These are phyloP conservation scores for Pandemis cinnamomeana DNA, from an alignment of 2,888 invertebrate species.

Conservation along the genomic window DNA sequence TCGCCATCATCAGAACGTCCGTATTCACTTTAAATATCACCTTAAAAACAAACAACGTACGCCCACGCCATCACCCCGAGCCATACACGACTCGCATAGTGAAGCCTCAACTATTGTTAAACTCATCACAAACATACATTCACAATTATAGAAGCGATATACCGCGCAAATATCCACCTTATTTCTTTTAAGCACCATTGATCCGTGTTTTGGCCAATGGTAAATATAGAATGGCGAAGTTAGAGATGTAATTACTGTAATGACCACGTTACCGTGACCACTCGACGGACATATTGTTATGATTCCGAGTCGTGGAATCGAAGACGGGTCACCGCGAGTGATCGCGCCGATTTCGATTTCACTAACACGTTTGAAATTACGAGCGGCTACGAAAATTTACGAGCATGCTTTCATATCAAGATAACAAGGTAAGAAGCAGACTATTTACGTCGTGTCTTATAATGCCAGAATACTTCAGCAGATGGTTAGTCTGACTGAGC, in stretches of 20 bases:
- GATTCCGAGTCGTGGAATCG: slow-evolving; percentile 78
- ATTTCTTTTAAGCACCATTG: slow-evolving; percentile 42
- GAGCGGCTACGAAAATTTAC: slow-evolving; percentile 38
- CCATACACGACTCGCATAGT: slow-evolving; percentile 72
- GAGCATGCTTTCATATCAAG: slow-evolving; percentile 32
- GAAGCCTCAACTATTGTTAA: slow-evolving; percentile 75
- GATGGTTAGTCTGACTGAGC: too few species aligned
- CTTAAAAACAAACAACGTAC: slow-evolving; percentile 74
- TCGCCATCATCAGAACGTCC: slow-evolving; percentile 57
- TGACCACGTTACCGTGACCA: slow-evolving; percentile 75
- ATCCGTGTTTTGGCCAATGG: slow-evolving; percentile 46
- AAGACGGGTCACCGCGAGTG: slow-evolving; percentile 73
- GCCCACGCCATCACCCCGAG: slow-evolving; percentile 71
- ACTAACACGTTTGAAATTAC: slow-evolving; percentile 50
- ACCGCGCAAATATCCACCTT: slow-evolving; percentile 48
- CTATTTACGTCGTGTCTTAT: too few species aligned
- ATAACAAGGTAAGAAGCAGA: not conserved
- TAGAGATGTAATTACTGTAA: slow-evolving; percentile 76
- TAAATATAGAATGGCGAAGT: slow-evolving; percentile 56
- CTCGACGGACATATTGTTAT: slow-evolving; percentile 74
- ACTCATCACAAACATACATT: slow-evolving; percentile 57
- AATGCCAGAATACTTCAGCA: too few species aligned
- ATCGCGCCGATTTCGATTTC: slow-evolving; percentile 71
- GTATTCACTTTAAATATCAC: slow-evolving; percentile 65
- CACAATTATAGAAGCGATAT: slow-evolving; percentile 49